Evolutionary conservation across 23 tunicate species (phyloP).

Genomic region (Halocynthia aurantium): DNA sequence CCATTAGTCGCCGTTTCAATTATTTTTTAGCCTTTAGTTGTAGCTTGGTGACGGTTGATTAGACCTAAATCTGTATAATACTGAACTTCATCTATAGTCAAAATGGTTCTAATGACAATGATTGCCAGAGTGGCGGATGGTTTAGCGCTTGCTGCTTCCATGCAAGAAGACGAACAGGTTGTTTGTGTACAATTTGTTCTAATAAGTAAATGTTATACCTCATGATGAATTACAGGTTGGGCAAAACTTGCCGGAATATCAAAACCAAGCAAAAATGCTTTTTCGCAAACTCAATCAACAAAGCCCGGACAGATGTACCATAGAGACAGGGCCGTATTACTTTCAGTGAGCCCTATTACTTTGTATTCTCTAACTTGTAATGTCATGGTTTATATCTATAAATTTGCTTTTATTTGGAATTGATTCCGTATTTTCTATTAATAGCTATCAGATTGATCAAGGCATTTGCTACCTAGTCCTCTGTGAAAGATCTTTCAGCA

Average conservation of each 20-base stretch:
- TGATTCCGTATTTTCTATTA: conserved; percentile 1
- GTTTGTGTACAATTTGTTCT: background rate
- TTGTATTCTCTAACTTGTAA: background rate
- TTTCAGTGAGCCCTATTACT: conserved; percentile 67
- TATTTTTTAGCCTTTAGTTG: too few relatives aligned
- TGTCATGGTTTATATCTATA: background rate
- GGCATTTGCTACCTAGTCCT: conserved; percentile 84
- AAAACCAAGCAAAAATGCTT: conserved; percentile 83
- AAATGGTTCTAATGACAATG: conserved; percentile 93
- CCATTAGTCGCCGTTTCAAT: too few relatives aligned
- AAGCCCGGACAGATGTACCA: conserved; percentile 88
- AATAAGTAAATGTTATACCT: too few relatives aligned
- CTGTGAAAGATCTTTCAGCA: conserved; percentile 75
- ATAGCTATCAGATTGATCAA: conserved; percentile 75
- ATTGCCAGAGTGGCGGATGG: conserved; percentile 96
- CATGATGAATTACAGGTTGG: conserved; percentile 38
- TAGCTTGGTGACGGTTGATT: too few relatives aligned
- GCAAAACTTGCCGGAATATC: conserved; percentile 70
- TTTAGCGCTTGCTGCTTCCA: conserved; percentile 81
- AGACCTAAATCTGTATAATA: too few relatives aligned
- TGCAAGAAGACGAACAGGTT: conserved; percentile 96
- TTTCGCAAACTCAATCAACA: conserved; percentile 92
- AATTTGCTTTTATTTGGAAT: too few relatives aligned
- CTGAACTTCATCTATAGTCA: background rate
- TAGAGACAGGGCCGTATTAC: conserved; percentile 63